Base-by-base conservation (phyloP, 2,797 vertebrate genomes). In the Podarcis lilfordi region DNA sequence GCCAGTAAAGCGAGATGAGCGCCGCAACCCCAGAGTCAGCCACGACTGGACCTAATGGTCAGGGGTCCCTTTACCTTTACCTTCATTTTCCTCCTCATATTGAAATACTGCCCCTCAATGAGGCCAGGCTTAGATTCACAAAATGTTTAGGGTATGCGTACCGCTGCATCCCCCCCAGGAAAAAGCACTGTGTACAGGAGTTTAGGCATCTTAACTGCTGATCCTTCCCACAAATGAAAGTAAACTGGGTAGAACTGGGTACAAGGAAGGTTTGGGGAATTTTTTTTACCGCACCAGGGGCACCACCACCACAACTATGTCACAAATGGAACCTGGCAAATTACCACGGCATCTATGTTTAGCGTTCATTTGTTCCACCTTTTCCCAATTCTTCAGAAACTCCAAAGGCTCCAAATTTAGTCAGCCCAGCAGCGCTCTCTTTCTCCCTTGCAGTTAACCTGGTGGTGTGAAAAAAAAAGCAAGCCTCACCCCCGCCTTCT, bases 401-500 rank as follows among this genome's bases (percentile, higher is more conserved):
- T 29, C 50, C 77, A 89, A 43, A 64, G 35, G 29, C 19, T 74
- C 86, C 86, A 81, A 43, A 74, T 81, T 87, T 74, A 64, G 50
- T n/a, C 35, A 78, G 74, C 81, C 86, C 59, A 80, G 7, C 74
- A 84, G 35, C 77, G 86, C 61, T 92, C 92, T 66, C 37, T 78
- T 80, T 80, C 91, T 93, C 35, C 93, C 91, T 64, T 82, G 68
- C 77, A 89, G 37, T 82, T 71, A 69, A 59, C n/a, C 37, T 43
- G 85, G 32, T 69, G 23, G 55, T 85, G 83, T 81, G 88, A 64
- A 35, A 68, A 75, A 75, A 69, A 80, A 88, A 45, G 86, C 84
- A 9, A 71, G 1, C 50, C 55, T 75, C 80, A 85, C 88, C 40
- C 7, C 35, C 3, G 35, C 27, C 7, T 17, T 85, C 81, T 59